A percentile compares a stretch with the other conserved stretches of the same genome.
phyloP scores from a whole-genome alignment of 2,888 invertebrate species.

The Amphimallon solstitiale region DNA sequence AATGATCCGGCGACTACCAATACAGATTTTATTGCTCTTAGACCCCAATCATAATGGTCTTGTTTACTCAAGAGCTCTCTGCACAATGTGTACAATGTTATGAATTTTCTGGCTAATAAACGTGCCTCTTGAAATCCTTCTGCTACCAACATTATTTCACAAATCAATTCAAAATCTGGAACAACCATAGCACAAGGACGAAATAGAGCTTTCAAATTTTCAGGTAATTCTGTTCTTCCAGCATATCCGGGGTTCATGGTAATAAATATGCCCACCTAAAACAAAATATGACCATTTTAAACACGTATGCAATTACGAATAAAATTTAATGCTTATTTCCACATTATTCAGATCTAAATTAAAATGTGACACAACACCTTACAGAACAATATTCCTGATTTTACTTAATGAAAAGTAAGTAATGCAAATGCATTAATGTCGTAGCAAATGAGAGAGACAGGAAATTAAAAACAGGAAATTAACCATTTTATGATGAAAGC shows the following conservation, averaged over 20 bases:
- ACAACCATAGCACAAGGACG: slow-evolving; percentile 98
- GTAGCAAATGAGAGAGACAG: no score
- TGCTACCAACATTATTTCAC: slow-evolving; percentile 96
- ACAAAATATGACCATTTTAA: background rate
- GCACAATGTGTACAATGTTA: slow-evolving; percentile 91
- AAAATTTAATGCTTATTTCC: slow-evolving; percentile 8
- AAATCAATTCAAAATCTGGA: slow-evolving; percentile 94
- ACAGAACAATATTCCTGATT: no score
- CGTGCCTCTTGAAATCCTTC: slow-evolving; percentile 95
- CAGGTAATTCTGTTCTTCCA: slow-evolving; percentile 88
- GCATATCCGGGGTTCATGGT: slow-evolving; percentile 98
- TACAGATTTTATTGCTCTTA: slow-evolving; percentile 94
- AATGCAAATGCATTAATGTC: no score
- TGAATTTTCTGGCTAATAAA: slow-evolving; percentile 90
- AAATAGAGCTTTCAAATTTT: slow-evolving; percentile 79
- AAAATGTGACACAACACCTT: no score
- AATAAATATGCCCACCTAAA: slow-evolving; percentile 84
- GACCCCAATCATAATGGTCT: slow-evolving; percentile 97
- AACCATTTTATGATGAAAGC: no score
- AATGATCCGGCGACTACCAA: slow-evolving; percentile 93
- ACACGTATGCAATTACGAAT: background rate
- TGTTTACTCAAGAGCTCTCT: slow-evolving; percentile 91
- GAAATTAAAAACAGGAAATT: no score
- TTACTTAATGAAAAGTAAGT: no score
- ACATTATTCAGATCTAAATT: no score